These are phyloP conservation scores for Montipora foliosa DNA, from an alignment of 64 coral and sea anemone species.

Conservation along the genomic window DNA sequence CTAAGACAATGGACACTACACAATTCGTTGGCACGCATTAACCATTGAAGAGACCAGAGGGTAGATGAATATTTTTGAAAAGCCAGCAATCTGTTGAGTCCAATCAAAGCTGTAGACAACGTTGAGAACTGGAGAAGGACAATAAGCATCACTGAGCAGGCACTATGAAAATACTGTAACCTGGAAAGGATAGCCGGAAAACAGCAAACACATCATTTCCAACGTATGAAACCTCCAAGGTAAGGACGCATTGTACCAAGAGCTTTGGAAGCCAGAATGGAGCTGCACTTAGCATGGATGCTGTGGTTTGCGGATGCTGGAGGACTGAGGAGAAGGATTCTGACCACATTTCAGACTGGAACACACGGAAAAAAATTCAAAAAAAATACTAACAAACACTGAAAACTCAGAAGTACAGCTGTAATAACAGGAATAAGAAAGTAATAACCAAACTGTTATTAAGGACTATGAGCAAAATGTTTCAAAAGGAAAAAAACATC, in stretches of 20 bases:
- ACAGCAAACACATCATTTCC: slow-evolving; percentile 54
- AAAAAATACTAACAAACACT: neutral
- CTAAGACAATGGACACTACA: neutral
- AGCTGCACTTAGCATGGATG: neutral
- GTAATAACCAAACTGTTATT: neutral
- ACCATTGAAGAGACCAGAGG: slow-evolving; percentile 11
- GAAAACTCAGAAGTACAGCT: neutral
- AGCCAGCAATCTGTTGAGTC: slow-evolving; percentile 21
- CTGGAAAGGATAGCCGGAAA: neutral
- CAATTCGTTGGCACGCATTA: slow-evolving; percentile 3
- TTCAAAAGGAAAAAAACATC: neutral
- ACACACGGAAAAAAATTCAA: neutral
- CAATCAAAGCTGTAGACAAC: slow-evolving; percentile 30
- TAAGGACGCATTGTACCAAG: slow-evolving; percentile 50
- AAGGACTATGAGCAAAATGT: neutral
- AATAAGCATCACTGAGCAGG: neutral
- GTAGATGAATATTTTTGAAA: slow-evolving; percentile 8
- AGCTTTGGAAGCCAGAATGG: slow-evolving; percentile 7
- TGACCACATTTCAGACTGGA: slow-evolving; percentile 15
- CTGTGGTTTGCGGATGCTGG: neutral
- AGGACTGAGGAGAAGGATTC: neutral
- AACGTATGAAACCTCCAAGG: slow-evolving; percentile 40
- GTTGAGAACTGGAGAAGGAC: slow-evolving; percentile 21
- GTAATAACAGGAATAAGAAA: neutral
- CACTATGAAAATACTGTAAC: neutral